Evolutionary conservation across 1,140 invertebrate species (phyloP), one percentile per base, ranked within the genome.

Genomic region (Aethina tumida): DNA sequence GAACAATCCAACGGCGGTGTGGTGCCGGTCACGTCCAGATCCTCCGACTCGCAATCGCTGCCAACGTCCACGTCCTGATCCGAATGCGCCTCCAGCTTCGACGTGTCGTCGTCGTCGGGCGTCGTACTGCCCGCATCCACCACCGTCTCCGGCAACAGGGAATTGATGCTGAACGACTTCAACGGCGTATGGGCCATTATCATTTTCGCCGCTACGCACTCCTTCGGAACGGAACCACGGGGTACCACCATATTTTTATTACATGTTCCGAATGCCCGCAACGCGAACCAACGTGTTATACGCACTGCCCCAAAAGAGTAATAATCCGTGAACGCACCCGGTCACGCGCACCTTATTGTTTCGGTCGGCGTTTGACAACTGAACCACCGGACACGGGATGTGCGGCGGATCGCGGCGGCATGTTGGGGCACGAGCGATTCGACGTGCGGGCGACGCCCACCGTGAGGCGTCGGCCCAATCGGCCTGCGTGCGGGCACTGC

Each of bases 31-130:
- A 80, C 82, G 1, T 81, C 84, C 26, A 85, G 80, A 52, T 85
- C 84, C 32, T 84, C 83, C 34, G 84, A 67, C 52, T 86, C 83
- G 20, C 79, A 79, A 27, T 84, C 81, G 25, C 67, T 67, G 37
- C 35, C 33, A 5, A 15, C 38, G 9, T 45, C 29, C 14, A 19
- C 39, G 18, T 43, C 45, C 18, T 44, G 32, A 19, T 28, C 27
- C 14, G 35, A 42, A 26, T 40, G 32, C 31, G 10, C 35, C 35
- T 25, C 45, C 26, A 30, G 22, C n/a, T 50, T 45, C 3, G 39
- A 25, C 8, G 35, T 38, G 16, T 27, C 41, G 26, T 44, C 39
- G 7, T 43, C 45, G 12, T 50, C 17, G 17, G 58, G 62, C 54
- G 55, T 63, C 47, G 50, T 66, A 39, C 62, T 52, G 35, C 65